Conservation (phyloP, 2,797 vertebrate species). For the Sebastes alutus region DNA sequence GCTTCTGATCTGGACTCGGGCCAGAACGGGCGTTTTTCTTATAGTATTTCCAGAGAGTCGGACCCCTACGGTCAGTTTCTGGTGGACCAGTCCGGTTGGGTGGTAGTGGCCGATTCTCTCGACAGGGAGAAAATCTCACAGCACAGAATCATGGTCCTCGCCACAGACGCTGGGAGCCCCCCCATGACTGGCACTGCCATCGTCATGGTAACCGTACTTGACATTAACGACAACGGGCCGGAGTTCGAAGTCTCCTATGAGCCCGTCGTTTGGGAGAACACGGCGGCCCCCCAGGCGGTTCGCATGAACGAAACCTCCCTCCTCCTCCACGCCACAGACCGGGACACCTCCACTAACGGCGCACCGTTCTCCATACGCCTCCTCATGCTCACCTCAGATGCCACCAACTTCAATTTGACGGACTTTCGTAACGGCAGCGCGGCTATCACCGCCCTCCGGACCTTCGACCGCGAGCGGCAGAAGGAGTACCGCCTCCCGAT, state of each 20-base stretch:
- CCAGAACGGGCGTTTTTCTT: conserved; percentile 87
- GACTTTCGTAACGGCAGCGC: conserved; percentile 89
- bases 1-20: conserved; percentile 90
- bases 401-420: conserved; percentile 84
- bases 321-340: conserved; percentile 85
- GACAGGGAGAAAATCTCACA: conserved; percentile 86
- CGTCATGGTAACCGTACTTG: conserved; percentile 84
- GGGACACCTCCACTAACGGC: conserved; percentile 83
- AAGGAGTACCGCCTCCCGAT: conserved; percentile 86
- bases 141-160: conserved; percentile 86
- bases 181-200: conserved; percentile 86
- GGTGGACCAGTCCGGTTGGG: conserved; percentile 86
- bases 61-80: conserved; percentile 86
- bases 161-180: conserved; percentile 85
- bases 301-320: conserved; percentile 87
- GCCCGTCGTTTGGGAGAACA: conserved; percentile 92
- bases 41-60: conserved; percentile 83
- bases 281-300: conserved; percentile 81
- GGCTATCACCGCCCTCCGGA: conserved; percentile 80
- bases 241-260: conserved; percentile 87
- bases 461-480: conserved; percentile 89
- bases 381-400: conserved; percentile 73
- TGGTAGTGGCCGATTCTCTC: conserved; percentile 82
- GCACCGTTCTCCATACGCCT: conserved; percentile 87
- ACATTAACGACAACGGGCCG: conserved; percentile 91